Evolutionary conservation across 2,888 invertebrate species (phyloP), one percentile per base, ranked within the genome.

Genomic region (Tribolium freemani): DNA sequence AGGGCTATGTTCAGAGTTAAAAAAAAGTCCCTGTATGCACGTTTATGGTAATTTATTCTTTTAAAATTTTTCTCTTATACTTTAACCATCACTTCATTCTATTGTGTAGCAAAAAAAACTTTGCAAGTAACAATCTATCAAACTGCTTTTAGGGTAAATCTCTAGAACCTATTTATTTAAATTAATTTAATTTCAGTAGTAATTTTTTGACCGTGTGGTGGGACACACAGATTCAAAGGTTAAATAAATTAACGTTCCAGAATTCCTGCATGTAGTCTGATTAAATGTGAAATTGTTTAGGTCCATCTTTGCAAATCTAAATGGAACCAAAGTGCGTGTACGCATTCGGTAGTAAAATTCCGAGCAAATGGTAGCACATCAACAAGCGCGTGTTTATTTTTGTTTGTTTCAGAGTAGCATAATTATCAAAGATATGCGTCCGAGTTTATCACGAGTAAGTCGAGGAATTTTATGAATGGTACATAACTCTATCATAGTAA

Each of bases 391-490:
- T 53, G 53, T 64, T 64, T 64, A 53, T 64, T 64, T 64, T 30
- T 46, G 66, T 56, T 66, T 66, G 54, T 63, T 63, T 63, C 50
- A 0, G 53, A 57, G 67, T 68, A 68, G 60, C 74, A 58, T 53
- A 74, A 71, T 74, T 69, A 71, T 71, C 71, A 66, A 60, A 72
- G 72, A 72, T 63, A 72, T 64, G 72, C 64, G 72, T 63, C 45
- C 53, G 44, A 64, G 53, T 63, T 64, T 66, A 66, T 66, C 69
- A 60, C 45, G 53, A 48, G 48, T 64, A 60, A 69, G 63, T 75
- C 73, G 69, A 80, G 81, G 82, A 83, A 83, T 84, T 84, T 83
- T 83, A 84, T 84, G 84, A 84, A 84, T 84, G 84, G 82, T 81
- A 80, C 80, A 78, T 77, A 78, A 76, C 76, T 80, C 82, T 78